Evolutionary conservation across 1,140 invertebrate genomes (phyloP), one percentile per base, ranked within the genome.

Genomic region (Caenorhabditis latens): DNA sequence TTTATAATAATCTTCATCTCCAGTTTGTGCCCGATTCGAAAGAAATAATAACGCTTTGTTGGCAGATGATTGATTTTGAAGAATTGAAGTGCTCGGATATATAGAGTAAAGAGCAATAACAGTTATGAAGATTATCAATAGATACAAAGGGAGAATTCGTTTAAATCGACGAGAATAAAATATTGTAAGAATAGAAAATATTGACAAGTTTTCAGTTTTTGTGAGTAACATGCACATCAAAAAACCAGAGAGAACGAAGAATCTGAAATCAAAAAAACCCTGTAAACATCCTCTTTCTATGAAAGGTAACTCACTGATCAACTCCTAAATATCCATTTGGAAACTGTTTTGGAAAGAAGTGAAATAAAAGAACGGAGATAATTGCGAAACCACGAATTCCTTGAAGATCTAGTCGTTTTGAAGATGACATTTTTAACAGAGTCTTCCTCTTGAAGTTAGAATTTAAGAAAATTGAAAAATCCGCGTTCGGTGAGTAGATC

Each of bases 231-330:
- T 46, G 24, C 50, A 57, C 83, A 84, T 84, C 19, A 84, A 32
- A 46, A 58, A 61, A n/a, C 83, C 83, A 46, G 83, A 84, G 46
- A 84, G 83, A 43, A 84, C 83, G 24, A 84, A 84, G 42, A 84
- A 84, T 84, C 83, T 84, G 24, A 48, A 79, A 50, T 21, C 43
- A 48, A n/a, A 48, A 48, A 79, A 48, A 79, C n/a, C 32, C 32
- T 32, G 32, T 32, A 32, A 32, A 1, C 16, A 9, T 1, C 11
- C 16, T 3, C 11, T 8, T 11, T 53, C 2, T 14, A 53, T 6
- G 50, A 48, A 79, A 8, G 1, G 1, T 43, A 19, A 71, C 65
- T 71, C 11, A 71, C 65, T 71, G 65, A 71, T 71, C 65, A 43
- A 71, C 65, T 71, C 65, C 65, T 6, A 71, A 42, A 19, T 71